These are phyloP conservation scores for Psittacula echo DNA, from an alignment of 2,797 vertebrate species.

Conservation along the genomic window DNA sequence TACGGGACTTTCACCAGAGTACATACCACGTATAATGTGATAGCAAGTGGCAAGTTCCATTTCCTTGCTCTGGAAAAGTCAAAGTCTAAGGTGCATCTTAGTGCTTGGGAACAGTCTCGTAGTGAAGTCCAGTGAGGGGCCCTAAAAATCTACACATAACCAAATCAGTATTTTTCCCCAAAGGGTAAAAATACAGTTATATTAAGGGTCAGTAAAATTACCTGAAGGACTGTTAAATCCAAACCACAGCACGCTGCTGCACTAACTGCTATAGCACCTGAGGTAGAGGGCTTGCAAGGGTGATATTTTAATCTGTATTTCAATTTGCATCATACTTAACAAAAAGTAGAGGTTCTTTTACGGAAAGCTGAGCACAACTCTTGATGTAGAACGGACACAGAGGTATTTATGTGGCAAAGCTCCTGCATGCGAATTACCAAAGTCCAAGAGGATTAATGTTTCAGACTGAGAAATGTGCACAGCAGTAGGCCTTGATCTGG, in stretches of 20 bases:
- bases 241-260: not conserved
- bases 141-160: not conserved
- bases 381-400: not conserved
- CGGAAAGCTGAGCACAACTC: not conserved
- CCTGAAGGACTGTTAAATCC: not conserved
- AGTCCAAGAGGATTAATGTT: not conserved
- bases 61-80: not conserved
- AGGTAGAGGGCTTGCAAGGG: not conserved
- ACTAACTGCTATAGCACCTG: accelerated
- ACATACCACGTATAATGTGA: not conserved
- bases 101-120: not conserved
- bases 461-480: not conserved
- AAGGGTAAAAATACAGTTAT: not conserved
- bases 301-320: not conserved
- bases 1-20: not conserved
- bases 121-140: not conserved
- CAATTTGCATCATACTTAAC: not conserved
- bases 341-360: not conserved
- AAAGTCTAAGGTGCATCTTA: not conserved
- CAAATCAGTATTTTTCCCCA: not conserved
- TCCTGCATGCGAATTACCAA: not conserved
- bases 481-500: not conserved
- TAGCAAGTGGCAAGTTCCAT: not conserved
- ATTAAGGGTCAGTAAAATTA: not conserved
- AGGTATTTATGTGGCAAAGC: not conserved